A percentile compares a stretch with the other conserved stretches of the same genome.
These are phyloP conservation scores for Drosophila putrida DNA, from an alignment of 2,888 invertebrate genomes.

Conservation along the genomic window DNA sequence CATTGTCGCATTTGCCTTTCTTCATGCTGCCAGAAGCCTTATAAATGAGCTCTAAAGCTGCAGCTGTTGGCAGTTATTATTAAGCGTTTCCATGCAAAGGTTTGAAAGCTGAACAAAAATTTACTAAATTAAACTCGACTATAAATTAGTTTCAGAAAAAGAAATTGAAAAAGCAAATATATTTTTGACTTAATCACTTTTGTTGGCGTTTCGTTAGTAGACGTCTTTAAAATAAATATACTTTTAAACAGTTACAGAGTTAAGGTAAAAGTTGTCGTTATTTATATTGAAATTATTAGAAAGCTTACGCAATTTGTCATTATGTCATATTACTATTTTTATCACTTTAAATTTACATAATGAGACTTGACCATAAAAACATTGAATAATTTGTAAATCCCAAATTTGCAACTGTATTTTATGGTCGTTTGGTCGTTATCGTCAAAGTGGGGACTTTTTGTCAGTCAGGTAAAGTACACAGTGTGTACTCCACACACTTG, in stretches of 20 bases:
- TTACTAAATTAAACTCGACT: background rate
- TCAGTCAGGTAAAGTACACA: background rate
- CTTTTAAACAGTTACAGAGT: background rate
- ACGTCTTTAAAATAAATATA: background rate
- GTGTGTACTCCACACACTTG: too few relatives aligned
- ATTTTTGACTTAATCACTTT: background rate
- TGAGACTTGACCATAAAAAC: too few relatives aligned
- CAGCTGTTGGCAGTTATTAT: conserved; percentile 14
- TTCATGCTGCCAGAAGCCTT: conserved; percentile 20
- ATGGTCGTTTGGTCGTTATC: background rate
- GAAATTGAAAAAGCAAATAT: background rate
- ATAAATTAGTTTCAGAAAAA: background rate
- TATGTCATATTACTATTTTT: too few relatives aligned
- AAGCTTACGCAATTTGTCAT: too few relatives aligned
- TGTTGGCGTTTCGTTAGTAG: background rate
- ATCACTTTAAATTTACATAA: too few relatives aligned
- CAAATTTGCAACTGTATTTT: background rate
- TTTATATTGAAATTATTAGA: too few relatives aligned
- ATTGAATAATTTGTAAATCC: background rate
- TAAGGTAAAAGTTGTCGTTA: too few relatives aligned
- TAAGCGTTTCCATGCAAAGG: background rate
- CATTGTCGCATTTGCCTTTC: conserved; percentile 60
- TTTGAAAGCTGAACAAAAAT: background rate
- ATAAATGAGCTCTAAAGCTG: conserved; percentile 39
- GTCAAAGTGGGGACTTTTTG: background rate